Evolutionary conservation across 2,888 invertebrate species (phyloP), one percentile per base, ranked within the genome.

Genomic region (Lasiommata megera): DNA sequence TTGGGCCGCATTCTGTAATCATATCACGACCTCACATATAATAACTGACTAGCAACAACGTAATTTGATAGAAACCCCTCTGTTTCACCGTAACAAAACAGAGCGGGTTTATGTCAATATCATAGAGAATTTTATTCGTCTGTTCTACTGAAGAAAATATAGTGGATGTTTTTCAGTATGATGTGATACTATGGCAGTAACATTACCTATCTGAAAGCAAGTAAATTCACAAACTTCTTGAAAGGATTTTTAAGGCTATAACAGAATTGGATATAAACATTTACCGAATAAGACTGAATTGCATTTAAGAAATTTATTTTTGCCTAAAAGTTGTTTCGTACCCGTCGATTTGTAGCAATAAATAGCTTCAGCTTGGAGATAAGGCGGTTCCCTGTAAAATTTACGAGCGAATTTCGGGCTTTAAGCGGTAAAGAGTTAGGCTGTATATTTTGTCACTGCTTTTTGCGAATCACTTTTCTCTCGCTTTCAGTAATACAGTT

Each of bases 271-370:
- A 44, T 29, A 16, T 38, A 38, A 29, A 11, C 36, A 16, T 38
- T 46, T 28, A 31, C 31, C 31, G 31, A 31, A 31, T 9, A 54
- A 23, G 23, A 17, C 18, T 9, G 29, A 54, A 38, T 46, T 54
- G 36, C 17, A 23, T 23, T 31, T 61, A 51, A 52, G 55, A 51
- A 58, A 29, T 38, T 61, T 55, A 52, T 55, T 52, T 58, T 58
- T 58, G 50, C 17, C 28, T 51, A 12, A 1, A 28, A 56, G 48
- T 56, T 54, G 48, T 66, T 65, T 64, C 51, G 59, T 62, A 63
- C 62, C 60, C 51, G 62, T 54, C 62, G 56, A 66, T 67, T 68
- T 64, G 63, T 63, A 63, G 67, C 63, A 69, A 69, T 65, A 67
- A 69, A 66, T 67, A 55, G 63, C 56, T 47, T 56, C 60, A 63